Percentiles rank a stretch among this genome's conserved stretches.
Evolutionary conservation across 1,140 invertebrate genomes (phyloP).

Genomic region (Melitaea cinxia): DNA sequence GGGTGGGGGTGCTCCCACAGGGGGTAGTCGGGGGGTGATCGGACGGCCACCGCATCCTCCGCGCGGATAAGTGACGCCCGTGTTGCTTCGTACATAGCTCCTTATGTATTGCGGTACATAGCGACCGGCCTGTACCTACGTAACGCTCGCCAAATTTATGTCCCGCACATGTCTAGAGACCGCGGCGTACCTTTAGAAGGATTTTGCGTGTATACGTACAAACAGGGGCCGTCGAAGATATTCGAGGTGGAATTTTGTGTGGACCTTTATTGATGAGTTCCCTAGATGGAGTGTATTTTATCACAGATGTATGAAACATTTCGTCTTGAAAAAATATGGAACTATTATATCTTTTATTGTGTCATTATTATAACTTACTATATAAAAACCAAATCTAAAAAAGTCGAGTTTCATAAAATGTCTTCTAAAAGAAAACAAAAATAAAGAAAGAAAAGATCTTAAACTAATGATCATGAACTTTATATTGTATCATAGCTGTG

Average conservation of each 20-base stretch:
- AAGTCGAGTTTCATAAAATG: not conserved
- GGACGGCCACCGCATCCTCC: slow-evolving; percentile 78
- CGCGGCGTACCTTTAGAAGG: slow-evolving; percentile 79
- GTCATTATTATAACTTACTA: not conserved
- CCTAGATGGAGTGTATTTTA: slow-evolving; percentile 12
- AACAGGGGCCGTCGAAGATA: slow-evolving; percentile 71
- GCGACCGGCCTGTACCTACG: slow-evolving; percentile 72
- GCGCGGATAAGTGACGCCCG: slow-evolving; percentile 80
- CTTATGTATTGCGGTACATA: slow-evolving; percentile 75
- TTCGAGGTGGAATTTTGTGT: slow-evolving; percentile 74
- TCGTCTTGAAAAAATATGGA: not conserved
- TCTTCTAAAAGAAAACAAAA: not conserved
- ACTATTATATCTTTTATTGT: not conserved
- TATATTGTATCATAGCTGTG: slow-evolving; percentile 13
- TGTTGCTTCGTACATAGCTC: slow-evolving; percentile 73
- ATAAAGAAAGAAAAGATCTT: not conserved
- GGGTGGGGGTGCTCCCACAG: slow-evolving; percentile 43
- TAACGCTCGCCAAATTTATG: slow-evolving; percentile 81
- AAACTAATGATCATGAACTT: slow-evolving; percentile 8
- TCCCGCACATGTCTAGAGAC: slow-evolving; percentile 80
- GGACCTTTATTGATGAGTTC: slow-evolving; percentile 76
- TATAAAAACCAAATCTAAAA: not conserved
- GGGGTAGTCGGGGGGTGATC: slow-evolving; percentile 58
- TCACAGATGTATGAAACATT: not conserved
- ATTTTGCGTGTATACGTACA: slow-evolving; percentile 80